These are phyloP conservation scores for Arizona elegans DNA, from an alignment of 2,113 vertebrate species.

Conservation along the genomic window DNA sequence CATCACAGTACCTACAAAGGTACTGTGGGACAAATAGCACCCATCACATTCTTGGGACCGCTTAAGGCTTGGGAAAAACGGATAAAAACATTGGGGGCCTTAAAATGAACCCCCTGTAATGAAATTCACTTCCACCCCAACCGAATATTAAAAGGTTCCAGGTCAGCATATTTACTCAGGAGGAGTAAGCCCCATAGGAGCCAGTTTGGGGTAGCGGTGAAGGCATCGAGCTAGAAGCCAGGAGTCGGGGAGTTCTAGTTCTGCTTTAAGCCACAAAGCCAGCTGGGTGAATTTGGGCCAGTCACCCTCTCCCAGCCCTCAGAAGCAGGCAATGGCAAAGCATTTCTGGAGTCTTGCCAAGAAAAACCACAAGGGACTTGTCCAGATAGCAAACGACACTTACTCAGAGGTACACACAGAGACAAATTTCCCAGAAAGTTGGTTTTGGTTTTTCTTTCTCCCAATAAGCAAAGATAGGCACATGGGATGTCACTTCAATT, in stretches of 20 bases:
- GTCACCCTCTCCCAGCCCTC: background rate
- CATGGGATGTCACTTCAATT: no score
- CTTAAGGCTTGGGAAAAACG: no score
- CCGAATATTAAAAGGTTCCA: background rate
- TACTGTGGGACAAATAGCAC: background rate
- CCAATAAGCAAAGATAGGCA: no score
- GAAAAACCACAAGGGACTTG: no score
- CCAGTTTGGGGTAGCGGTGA: background rate
- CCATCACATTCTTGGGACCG: background rate
- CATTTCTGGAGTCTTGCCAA: no score
- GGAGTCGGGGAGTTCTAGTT: background rate
- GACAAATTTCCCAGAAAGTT: no score
- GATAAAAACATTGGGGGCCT: background rate
- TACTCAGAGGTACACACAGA: no score
- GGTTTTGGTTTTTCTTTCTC: no score
- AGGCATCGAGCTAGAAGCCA: background rate
- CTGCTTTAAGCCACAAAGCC: background rate
- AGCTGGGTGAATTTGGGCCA: background rate
- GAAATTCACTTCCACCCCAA: background rate
- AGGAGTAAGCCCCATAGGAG: background rate
- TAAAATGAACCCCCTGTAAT: background rate
- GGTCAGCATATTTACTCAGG: background rate
- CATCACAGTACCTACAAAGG: background rate
- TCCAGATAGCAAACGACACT: no score
- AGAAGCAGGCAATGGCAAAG: no score